A percentile compares a stretch with the other conserved stretches of the same genome.
phyloP scores from a whole-genome alignment of 2,113 vertebrate species.

The Triplophysa rosa region DNA sequence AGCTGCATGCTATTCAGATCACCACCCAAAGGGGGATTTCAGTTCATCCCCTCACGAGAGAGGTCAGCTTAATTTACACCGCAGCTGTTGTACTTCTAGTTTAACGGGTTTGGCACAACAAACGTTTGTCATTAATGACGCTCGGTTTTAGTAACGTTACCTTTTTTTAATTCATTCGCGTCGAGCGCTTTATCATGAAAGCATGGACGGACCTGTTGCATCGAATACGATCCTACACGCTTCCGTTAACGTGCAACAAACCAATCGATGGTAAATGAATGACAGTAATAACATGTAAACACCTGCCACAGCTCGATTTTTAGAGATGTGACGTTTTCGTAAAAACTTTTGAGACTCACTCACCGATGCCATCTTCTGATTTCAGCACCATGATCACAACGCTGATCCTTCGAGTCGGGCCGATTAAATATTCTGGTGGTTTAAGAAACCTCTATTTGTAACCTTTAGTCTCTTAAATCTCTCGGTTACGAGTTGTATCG shows the following conservation, averaged over 20 bases:
- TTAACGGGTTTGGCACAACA: too few relatives aligned
- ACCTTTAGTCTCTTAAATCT: not conserved
- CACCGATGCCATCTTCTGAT: constrained; percentile 52
- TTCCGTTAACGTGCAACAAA: not conserved
- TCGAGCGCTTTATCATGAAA: not conserved
- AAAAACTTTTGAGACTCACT: constrained; percentile 14
- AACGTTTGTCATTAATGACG: too few relatives aligned
- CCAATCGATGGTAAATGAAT: not conserved
- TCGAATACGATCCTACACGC: not conserved
- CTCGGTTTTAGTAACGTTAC: too few relatives aligned
- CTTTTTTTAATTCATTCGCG: too few relatives aligned
- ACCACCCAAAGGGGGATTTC: too few relatives aligned
- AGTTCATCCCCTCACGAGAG: too few relatives aligned
- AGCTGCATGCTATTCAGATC: too few relatives aligned
- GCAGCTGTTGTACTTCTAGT: too few relatives aligned
- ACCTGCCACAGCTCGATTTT: not conserved
- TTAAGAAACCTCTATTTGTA: not conserved
- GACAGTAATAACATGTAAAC: not conserved
- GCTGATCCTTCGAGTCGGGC: not conserved
- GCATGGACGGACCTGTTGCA: constrained; percentile 27
- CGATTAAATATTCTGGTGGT: not conserved
- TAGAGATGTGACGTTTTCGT: not conserved
- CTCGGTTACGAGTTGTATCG: too few relatives aligned
- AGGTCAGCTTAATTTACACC: too few relatives aligned
- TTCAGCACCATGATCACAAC: constrained; percentile 52